Base-by-base conservation (phyloP, 2,113 vertebrate genomes). In the Platanista minor region DNA sequence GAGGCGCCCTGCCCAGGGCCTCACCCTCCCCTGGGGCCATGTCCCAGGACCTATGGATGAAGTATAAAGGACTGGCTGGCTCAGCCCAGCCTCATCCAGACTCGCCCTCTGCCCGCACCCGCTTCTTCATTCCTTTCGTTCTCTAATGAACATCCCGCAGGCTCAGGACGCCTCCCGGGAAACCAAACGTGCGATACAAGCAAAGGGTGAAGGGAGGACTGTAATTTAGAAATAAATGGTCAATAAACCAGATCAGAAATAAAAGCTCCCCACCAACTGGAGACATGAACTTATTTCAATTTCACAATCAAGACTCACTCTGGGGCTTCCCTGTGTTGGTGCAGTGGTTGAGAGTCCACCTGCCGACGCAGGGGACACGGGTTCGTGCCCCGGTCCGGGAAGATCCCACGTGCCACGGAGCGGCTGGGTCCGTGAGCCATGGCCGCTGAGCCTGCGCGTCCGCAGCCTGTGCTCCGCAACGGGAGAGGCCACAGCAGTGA, bases 71-170 rank as follows among this genome's bases (percentile, higher is more conserved):
- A 21, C 59, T 4, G 6, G 3, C 12, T 3, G 1, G 21, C n/a
- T 41, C 6, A 2, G 11, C 39, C 29, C 54, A 17, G 1, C 59
- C 59, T 5, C 9, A 1, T 15, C 27, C 49, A 17, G 64, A 41
- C 27, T n/a, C 18, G 13, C 41, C 41, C 3, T 1, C 17, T 6
- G 18, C 49, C 41, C 0, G 0, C 11, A 12, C 61, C 57, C 0
- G 6, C 62, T 1, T 8, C 57, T 39, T 31, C 5, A 43, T 31
- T 13, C 18, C 33, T 1, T 25, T 27, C 54, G 3, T 49, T 39
- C 83, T 54, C 69, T n/a, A 15, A 21, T 6, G 3, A 80, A 43
- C 59, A 5, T 20, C n/a, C 88, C 25, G 36, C 7, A 6, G 21
- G 10, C 74, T 36, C 36, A 0, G 2, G 29, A n/a, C 0, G 13